Conservation (phyloP, 2,113 vertebrate species). For the Entelurus aequoreus region DNA sequence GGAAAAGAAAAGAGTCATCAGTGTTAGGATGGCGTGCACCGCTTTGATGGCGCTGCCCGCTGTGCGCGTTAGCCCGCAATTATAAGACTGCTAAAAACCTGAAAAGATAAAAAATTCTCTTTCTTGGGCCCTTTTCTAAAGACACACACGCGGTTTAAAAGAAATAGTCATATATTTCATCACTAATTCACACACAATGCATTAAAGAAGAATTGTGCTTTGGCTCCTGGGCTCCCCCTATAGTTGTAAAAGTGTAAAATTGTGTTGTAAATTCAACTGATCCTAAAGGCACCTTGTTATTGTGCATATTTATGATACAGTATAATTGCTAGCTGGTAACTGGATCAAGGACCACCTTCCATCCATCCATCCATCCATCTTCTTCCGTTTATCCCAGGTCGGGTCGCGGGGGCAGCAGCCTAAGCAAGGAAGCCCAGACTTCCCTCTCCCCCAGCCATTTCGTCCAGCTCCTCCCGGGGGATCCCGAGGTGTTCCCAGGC, state of each 20-base stretch:
- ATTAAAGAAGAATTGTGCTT: neutral
- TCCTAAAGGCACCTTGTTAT: too few relatives aligned
- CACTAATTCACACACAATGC: neutral
- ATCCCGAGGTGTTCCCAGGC: too few relatives aligned
- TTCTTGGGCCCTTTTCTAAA: neutral
- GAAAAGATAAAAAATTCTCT: neutral
- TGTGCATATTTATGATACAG: too few relatives aligned
- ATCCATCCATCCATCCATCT: too few relatives aligned
- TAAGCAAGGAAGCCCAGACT: too few relatives aligned
- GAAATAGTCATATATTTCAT: neutral
- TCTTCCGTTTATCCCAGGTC: too few relatives aligned
- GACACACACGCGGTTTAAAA: neutral
- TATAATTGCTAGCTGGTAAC: too few relatives aligned
- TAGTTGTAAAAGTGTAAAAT: neutral
- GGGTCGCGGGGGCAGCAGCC: too few relatives aligned
- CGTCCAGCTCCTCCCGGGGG: too few relatives aligned
- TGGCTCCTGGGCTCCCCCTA: neutral
- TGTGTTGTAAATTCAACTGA: too few relatives aligned
- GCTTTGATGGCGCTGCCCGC: conserved; percentile 30
- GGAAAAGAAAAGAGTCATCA: conserved; percentile 10
- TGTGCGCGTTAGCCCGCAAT: conserved; percentile 23
- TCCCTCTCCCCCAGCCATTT: too few relatives aligned
- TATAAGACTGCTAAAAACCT: conserved; percentile 8
- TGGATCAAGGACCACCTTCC: too few relatives aligned
- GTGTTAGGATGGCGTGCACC: conserved; percentile 22